Base-by-base conservation (phyloP, 2,888 invertebrate species). In the Matsumyia berberina region DNA sequence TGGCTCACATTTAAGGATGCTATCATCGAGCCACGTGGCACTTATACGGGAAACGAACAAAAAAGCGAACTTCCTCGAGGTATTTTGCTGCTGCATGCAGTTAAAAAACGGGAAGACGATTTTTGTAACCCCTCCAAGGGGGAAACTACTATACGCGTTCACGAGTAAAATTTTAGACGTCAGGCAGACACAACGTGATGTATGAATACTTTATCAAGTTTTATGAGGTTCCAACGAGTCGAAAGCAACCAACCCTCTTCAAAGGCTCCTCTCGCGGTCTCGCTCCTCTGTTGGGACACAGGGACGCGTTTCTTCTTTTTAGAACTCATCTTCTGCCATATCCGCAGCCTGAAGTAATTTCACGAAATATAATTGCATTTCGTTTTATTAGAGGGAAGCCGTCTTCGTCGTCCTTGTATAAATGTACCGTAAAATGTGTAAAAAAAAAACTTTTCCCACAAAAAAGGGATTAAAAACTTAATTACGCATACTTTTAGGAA, bases 331-430 rank as follows among this genome's bases (percentile, higher is more conserved):
- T 12, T 49, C 24, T 37, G 17, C 46, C 12, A 33, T 35, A 46
- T 64, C 37, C 35, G 11, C 15, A 42, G 80, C 62, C 62, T 55
- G 49, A 42, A 67, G 81, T 69, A 62, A 69, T 76, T 76, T 64
- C 42, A 55, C 31, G 46, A 46, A 67, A 69, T 69, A 62, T 76
- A 81, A 81, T 81, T 81, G 76, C 81, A 76, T 81, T 81, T 81
- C 62, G 17, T 62, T 76, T 66, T 80, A 55, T 55, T 67, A 53
- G 35, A 24, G 1, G 66, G 42, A 51, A 74, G 42, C 62, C 17
- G 8, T 12, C 11, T n/a, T 44, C 12, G 31, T 31, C 24, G 31
- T 31, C 12, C 19, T 24, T 19, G 12, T 53, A 33, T 15, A 15
- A 57, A 37, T 11, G 42, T 42, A 42, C 39, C 7, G 15, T 42